Base-by-base conservation (phyloP, 2,797 vertebrate species). In the Anisognathus igniventris region DNA sequence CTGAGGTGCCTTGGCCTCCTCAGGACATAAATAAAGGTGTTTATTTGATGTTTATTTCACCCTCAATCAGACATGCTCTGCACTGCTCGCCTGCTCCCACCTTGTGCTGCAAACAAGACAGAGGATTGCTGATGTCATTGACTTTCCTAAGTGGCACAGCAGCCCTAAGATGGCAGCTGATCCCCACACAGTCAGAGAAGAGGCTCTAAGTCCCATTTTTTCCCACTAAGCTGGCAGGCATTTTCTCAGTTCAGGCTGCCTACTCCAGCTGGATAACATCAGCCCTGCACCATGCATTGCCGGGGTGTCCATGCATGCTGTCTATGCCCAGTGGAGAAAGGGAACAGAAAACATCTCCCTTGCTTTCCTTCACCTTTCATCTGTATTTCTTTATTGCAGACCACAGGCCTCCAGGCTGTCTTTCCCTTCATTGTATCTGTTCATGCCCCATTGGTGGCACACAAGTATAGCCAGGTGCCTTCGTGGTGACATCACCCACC, bases 231-330 rank as follows among this genome's bases (percentile, higher is more conserved):
- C 13, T 35, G 20, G 14, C 31, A 90, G 28, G 8, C 50, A 54
- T 20, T 39, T 7, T 71, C 33, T 57, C n/a, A 56, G 17, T 56
- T 40, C 3, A 15, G 45, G 66, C 35, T 66, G 47, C n/a, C 14
- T 35, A 8, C 40, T 71, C 23, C 12, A 19, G 37, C 28, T 25
- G 35, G 58, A 14, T 68, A 72, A 35, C 0, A 27, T 28, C 10
- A 1, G 15, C 10, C 22, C 51, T 44, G 19, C 1, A 7, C 21
- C 13, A 24, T 3, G 1, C 18, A 18, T 11, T 3, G 3, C 44
- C 8, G 17, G 14, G 30, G 6, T 45, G 27, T 10, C 66, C 15
- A 12, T 0, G 0, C 1, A 1, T 44, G 57, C 23, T 10, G 1
- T 16, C 39, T 51, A 4, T 31, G 5, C 10, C 7, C 40, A 20